Evolutionary conservation across 2,113 vertebrate genomes (phyloP), one percentile per base, ranked within the genome.

Genomic region (Suncus etruscus): DNA sequence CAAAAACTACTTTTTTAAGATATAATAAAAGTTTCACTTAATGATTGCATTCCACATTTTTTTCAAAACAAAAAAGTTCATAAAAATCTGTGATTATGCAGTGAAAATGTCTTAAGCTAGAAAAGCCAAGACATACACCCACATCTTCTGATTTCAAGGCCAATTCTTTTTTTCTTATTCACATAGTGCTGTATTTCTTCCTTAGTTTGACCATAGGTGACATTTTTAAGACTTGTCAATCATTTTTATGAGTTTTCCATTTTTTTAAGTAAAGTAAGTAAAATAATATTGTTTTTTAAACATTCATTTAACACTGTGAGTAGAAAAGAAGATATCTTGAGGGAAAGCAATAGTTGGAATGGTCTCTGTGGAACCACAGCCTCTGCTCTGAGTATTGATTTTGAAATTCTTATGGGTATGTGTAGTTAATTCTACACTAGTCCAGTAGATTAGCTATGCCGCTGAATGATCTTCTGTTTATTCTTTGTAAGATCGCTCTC

Each of bases 161-260:
- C 68, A 85, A 16, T 74, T 5, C 45, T 88, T 92, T 24, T 48
- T 92, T 27, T 4, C 12, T 11, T 88, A 32, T 32, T 51, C 58
- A 83, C 82, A 11, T 76, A 31, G 58, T 77, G 54, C 5, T 50
- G 4, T 81, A 69, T 84, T 89, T 15, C 54, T 87, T 1, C 25
- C 22, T 39, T 39, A 39, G 39, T 39, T 39, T 39, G 39, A 82
- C 31, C 24, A 83, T 79, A 76, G 69, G 4, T 91, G 66, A 89
- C 22, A 81, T 95, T 91, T 29, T 77, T 45, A 82, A 89, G n/a
- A 47, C 14, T 68, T 88, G 11, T 79, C n/a, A 86, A 50, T 87
- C 29, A 51, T 1, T 68, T 24, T 81, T 95, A 82, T 39, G 39
- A 39, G 39, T 3, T 39, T 39, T 39, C 39, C 39, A 39, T 39